Evolutionary conservation across 2,113 vertebrate genomes (phyloP).

Genomic region (Lepidothrix coronata): DNA sequence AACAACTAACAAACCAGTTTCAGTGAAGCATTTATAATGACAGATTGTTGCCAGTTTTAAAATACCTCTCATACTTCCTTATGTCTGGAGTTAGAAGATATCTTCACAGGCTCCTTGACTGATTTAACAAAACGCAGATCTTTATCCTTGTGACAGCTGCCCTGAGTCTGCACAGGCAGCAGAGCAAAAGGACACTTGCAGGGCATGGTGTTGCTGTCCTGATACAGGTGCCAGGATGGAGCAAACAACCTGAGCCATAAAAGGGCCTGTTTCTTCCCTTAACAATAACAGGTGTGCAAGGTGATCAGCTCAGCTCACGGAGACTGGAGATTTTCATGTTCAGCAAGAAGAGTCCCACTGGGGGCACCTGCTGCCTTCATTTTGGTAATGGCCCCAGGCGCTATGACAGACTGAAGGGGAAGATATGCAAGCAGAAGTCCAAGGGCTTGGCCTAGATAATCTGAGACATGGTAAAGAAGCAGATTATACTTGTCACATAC

Average conservation of each 20-base stretch:
- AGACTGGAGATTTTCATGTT: neutral
- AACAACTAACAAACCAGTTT: neutral
- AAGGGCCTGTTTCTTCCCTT: neutral
- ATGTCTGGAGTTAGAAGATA: neutral
- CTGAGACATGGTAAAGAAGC: neutral
- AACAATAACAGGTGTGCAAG: accelerated
- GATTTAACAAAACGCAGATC: conserved; percentile 8
- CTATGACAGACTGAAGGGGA: neutral
- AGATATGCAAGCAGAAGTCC: neutral
- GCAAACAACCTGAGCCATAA: neutral
- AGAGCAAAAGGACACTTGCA: neutral
- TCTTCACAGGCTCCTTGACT: neutral
- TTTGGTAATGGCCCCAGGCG: neutral
- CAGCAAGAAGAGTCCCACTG: neutral
- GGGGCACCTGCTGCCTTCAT: neutral
- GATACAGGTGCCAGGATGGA: neutral
- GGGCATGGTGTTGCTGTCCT: accelerated
- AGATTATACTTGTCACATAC: neutral
- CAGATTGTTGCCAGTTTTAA: neutral
- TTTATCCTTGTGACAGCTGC: neutral
- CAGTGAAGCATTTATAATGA: neutral
- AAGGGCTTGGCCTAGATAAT: neutral
- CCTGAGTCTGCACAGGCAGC: neutral
- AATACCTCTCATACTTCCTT: conserved; percentile 23
- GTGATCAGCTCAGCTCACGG: accelerated